These are phyloP conservation scores for Ctenopoma multispine DNA, from an alignment of 2,797 vertebrate genomes.

Conservation along the genomic window DNA sequence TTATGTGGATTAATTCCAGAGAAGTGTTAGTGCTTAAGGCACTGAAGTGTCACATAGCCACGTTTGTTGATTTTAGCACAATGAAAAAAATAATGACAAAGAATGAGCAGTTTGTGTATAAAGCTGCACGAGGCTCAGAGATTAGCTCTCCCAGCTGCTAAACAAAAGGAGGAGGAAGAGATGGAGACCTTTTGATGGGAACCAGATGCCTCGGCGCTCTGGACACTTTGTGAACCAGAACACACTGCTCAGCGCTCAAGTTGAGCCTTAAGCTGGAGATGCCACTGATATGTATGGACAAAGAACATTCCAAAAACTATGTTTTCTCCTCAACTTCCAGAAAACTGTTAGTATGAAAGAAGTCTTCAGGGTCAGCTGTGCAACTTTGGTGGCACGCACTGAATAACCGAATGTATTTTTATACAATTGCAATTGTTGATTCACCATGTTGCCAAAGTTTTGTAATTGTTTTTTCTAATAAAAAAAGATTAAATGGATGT, in stretches of 20 bases:
- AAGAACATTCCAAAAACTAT: conserved; percentile 82
- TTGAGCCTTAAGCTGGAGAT: conserved; percentile 69
- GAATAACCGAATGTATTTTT: conserved; percentile 80
- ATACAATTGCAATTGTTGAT: conserved; percentile 71
- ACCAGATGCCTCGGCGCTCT: conserved; percentile 65
- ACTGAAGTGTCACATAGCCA: conserved; percentile 29
- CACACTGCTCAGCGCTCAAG: conserved; percentile 35
- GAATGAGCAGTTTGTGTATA: conserved; percentile 47
- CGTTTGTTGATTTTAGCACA: conserved; percentile 41
- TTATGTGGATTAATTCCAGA: conserved; percentile 45
- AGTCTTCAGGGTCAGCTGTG: conserved; percentile 78
- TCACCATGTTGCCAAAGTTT: conserved; percentile 74
- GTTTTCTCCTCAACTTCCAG: conserved; percentile 72
- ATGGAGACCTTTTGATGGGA: conserved; percentile 47
- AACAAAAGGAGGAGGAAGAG: conserved; percentile 44
- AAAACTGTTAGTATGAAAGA: conserved; percentile 52
- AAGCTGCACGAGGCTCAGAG: conserved; percentile 43
- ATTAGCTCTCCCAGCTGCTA: conserved; percentile 61
- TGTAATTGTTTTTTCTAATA: conserved; percentile 78
- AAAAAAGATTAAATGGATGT: conserved; percentile 58
- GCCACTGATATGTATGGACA: conserved; percentile 72
- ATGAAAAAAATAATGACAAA: conserved; percentile 37
- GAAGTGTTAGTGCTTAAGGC: conserved; percentile 36
- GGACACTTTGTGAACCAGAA: conserved; percentile 35
- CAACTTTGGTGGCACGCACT: conserved; percentile 59